A percentile compares a stretch with the other conserved stretches of the same genome.
Conservation (phyloP, 2,888 invertebrate species). For the Aplocera efformata region DNA sequence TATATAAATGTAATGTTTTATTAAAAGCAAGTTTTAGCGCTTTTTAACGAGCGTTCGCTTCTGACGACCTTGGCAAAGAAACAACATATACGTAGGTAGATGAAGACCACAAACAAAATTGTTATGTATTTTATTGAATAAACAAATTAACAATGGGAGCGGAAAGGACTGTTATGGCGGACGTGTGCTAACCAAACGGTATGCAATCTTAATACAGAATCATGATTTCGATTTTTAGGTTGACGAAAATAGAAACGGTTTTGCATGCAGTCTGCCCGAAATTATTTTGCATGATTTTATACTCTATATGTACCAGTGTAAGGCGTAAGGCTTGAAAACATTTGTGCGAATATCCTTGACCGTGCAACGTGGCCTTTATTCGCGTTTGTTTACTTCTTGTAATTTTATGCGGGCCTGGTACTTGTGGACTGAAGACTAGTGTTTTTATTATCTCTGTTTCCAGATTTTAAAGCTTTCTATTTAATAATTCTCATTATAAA, state of each 20-base stretch:
- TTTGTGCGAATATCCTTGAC: constrained; percentile 42
- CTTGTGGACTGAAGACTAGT: constrained; percentile 31
- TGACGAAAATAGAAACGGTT: constrained; percentile 8
- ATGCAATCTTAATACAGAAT: constrained; percentile 10
- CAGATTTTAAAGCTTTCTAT: too few species aligned
- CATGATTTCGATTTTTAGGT: constrained; percentile 11
- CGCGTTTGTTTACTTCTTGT: constrained; percentile 39
- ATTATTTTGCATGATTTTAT: constrained; percentile 1
- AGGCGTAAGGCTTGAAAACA: constrained; percentile 6
- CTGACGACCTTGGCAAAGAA: constrained; percentile 3
- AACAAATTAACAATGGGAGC: constrained; percentile 14
- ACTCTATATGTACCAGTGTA: constrained; percentile 6
- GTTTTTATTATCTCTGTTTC: too few species aligned
- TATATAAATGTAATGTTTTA: too few species aligned
- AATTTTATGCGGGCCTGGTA: constrained; percentile 43
- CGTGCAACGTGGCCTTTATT: constrained; percentile 39
- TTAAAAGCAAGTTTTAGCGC: too few species aligned
- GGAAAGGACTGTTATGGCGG: constrained; percentile 14
- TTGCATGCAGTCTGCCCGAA: background rate
- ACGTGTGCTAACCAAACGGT: constrained; percentile 31
- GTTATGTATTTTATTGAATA: too few species aligned
- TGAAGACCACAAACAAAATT: constrained; percentile 5
- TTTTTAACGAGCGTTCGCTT: too few species aligned
- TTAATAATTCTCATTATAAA: too few species aligned
- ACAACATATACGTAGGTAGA: constrained; percentile 4